These are phyloP conservation scores for Nipponacmea schrenckii DNA, from an alignment of 2,888 invertebrate genomes.

Conservation along the genomic window DNA sequence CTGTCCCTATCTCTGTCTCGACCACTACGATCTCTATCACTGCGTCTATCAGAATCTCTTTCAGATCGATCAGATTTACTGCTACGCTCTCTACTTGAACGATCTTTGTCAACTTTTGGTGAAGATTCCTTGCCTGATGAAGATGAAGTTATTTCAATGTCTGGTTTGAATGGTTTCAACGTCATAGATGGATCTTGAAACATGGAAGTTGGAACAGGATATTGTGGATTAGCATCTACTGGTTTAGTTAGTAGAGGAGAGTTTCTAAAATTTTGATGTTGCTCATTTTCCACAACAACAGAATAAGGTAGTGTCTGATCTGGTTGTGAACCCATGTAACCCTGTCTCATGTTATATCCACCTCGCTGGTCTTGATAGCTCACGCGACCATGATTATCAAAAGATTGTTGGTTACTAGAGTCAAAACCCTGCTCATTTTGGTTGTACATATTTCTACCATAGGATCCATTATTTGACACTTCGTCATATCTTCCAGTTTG, in stretches of 20 bases:
- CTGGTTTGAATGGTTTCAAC: not conserved
- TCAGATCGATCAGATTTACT: conserved; percentile 23
- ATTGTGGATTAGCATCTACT: not conserved
- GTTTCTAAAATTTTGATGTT: not conserved
- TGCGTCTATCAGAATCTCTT: conserved; percentile 26
- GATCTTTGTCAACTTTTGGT: conserved; percentile 8
- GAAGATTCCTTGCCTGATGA: not conserved
- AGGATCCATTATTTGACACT: not conserved
- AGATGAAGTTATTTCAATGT: not conserved
- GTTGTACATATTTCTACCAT: not conserved
- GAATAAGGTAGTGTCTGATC: not conserved
- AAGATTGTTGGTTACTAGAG: not conserved
- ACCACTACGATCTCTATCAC: conserved; percentile 27
- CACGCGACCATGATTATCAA: not conserved
- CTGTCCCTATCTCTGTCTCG: conserved; percentile 37
- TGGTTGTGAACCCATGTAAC: not conserved
- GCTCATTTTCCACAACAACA: not conserved
- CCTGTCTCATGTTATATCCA: conserved; percentile 3
- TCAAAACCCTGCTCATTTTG: not conserved
- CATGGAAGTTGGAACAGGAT: not conserved
- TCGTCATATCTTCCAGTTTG: conserved; percentile 1
- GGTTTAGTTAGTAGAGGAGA: not conserved
- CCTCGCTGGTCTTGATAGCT: conserved; percentile 4
- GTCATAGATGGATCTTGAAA: not conserved
- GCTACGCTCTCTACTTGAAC: conserved; percentile 14